Conservation (phyloP, 1,140 invertebrate species). For the Meloidogyne exigua region DNA sequence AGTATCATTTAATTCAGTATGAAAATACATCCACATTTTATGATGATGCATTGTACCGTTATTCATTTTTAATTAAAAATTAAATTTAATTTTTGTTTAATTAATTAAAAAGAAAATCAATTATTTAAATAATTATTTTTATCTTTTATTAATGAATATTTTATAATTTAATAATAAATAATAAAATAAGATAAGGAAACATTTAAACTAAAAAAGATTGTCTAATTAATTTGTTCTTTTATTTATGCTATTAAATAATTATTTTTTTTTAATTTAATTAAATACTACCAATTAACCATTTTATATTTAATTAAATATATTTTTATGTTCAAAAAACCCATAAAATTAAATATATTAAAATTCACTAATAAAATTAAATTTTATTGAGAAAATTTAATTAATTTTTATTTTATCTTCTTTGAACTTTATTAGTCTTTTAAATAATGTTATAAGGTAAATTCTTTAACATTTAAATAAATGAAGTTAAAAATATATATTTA, state of each 20-base stretch:
- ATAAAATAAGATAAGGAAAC: neutral
- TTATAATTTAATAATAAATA: neutral
- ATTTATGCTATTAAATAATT: neutral
- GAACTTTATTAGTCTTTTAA: too few relatives aligned
- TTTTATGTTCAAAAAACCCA: too few relatives aligned
- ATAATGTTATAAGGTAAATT: too few relatives aligned
- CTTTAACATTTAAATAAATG: too few relatives aligned
- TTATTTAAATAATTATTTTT: neutral
- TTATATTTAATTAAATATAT: too few relatives aligned
- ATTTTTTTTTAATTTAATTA: too few relatives aligned
- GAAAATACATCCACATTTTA: constrained; percentile 56
- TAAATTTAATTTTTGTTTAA: neutral
- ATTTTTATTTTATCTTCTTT: too few relatives aligned
- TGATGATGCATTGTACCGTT: constrained; percentile 13
- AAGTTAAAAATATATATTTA: too few relatives aligned
- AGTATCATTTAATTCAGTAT: constrained; percentile 40
- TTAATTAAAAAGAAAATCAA: neutral
- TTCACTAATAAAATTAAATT: too few relatives aligned
- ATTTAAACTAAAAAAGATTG: neutral
- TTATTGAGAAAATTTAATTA: too few relatives aligned
- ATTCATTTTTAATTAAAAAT: constrained; percentile 3
- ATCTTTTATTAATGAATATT: neutral
- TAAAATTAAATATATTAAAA: too few relatives aligned
- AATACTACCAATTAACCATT: too few relatives aligned
- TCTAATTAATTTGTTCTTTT: neutral